phyloP scores from a whole-genome alignment of 2,888 invertebrate species.

The Synergus laeviventris region DNA sequence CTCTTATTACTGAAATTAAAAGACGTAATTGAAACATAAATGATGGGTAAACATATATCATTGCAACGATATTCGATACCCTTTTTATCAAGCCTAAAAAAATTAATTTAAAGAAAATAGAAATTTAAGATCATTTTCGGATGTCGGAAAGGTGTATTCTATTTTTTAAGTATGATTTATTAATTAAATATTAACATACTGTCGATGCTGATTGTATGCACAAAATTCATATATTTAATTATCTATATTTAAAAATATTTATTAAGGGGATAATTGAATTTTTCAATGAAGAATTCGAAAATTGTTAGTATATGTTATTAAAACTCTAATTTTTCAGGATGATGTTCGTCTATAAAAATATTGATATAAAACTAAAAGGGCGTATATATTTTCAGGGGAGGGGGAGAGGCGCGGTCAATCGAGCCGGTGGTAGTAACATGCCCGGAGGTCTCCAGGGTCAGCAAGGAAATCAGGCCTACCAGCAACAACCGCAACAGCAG shows the following conservation, averaged over 20 bases:
- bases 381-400: slow-evolving; percentile 77
- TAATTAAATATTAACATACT: too few species aligned
- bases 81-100: neutral
- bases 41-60: neutral
- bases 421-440: slow-evolving; percentile 80
- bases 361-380: neutral
- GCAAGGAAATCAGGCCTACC: slow-evolving; percentile 52
- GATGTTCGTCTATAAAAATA: neutral
- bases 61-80: neutral
- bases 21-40: neutral
- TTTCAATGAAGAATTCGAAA: too few species aligned
- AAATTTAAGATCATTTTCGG: neutral
- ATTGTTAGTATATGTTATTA: too few species aligned
- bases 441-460: slow-evolving; percentile 78
- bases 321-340: neutral
- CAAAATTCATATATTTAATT: too few species aligned
- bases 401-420: slow-evolving; percentile 80
- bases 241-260: too few species aligned
- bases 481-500: slow-evolving; percentile 59
- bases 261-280: neutral
- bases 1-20: neutral
- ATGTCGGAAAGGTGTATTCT: neutral
- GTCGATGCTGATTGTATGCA: neutral
- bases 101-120: neutral
- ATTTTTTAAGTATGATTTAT: neutral